These are phyloP conservation scores for Agonopterix heracliana DNA, from an alignment of 2,888 invertebrate genomes.

Conservation along the genomic window DNA sequence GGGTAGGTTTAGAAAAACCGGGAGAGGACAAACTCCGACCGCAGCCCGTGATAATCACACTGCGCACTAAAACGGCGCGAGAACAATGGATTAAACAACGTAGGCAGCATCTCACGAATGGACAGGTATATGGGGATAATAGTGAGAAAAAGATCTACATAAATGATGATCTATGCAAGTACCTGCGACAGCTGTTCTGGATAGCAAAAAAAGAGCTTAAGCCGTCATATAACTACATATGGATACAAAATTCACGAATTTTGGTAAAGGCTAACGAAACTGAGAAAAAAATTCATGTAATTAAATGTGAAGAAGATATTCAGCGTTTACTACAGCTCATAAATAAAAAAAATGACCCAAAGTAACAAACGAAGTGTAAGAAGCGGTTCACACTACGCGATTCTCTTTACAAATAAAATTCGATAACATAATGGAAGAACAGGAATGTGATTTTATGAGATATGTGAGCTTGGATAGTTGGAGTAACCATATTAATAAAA, in stretches of 20 bases:
- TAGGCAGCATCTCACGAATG: neutral
- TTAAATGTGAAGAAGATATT: neutral
- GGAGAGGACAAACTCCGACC: neutral
- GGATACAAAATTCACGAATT: neutral
- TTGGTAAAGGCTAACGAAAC: neutral
- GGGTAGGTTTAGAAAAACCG: conserved; percentile 8
- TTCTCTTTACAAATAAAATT: neutral
- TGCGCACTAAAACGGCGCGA: neutral
- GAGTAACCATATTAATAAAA: neutral
- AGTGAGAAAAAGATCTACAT: neutral
- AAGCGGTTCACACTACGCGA: neutral
- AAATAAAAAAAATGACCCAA: neutral
- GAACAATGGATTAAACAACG: neutral
- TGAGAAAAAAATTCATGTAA: neutral
- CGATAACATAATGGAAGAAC: neutral
- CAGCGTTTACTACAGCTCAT: neutral
- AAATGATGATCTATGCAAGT: neutral
- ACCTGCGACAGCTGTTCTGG: neutral
- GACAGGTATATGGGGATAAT: neutral
- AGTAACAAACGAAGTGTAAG: too few relatives aligned
- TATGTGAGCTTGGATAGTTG: neutral
- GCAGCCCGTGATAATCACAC: conserved; percentile 1
- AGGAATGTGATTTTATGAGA: neutral
- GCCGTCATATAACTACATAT: neutral
- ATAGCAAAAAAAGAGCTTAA: neutral